Conservation (phyloP, 2,888 invertebrate species). For the Philaethria dido region DNA sequence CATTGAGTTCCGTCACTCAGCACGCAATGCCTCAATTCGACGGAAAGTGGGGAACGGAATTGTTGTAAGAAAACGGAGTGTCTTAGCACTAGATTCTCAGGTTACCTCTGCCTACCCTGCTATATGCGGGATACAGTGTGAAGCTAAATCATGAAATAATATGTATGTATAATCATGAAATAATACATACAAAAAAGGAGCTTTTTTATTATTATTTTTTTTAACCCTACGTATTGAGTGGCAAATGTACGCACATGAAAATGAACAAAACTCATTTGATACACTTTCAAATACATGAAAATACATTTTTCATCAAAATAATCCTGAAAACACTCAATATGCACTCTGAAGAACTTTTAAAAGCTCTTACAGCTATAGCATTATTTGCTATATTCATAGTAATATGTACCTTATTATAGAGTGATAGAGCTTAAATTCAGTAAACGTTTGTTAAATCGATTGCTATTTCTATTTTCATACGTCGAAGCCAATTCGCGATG, state of each 20-base stretch:
- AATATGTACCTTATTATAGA: not conserved
- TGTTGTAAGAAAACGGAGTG: no score
- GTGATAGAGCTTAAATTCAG: not conserved
- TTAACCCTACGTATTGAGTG: no score
- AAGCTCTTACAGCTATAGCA: constrained; percentile 8
- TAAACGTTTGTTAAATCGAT: constrained; percentile 22
- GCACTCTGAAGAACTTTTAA: constrained; percentile 27
- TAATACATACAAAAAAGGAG: no score
- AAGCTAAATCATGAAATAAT: no score
- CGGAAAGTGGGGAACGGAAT: no score
- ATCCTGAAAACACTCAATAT: constrained; percentile 15
- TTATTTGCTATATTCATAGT: constrained; percentile 4
- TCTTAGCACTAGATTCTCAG: no score
- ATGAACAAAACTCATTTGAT: not conserved
- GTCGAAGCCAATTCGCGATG: constrained; percentile 26
- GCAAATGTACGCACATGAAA: not conserved
- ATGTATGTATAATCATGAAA: no score
- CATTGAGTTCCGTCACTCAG: no score
- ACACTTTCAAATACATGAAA: constrained; percentile 9
- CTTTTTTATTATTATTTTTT: no score
- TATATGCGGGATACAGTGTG: no score
- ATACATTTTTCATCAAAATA: constrained; percentile 31
- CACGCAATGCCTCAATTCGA: no score
- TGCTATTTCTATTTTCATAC: constrained; percentile 33
- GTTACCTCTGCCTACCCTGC: no score